phyloP scores from a whole-genome alignment of 2,797 vertebrate species.

The Morelia viridis region DNA sequence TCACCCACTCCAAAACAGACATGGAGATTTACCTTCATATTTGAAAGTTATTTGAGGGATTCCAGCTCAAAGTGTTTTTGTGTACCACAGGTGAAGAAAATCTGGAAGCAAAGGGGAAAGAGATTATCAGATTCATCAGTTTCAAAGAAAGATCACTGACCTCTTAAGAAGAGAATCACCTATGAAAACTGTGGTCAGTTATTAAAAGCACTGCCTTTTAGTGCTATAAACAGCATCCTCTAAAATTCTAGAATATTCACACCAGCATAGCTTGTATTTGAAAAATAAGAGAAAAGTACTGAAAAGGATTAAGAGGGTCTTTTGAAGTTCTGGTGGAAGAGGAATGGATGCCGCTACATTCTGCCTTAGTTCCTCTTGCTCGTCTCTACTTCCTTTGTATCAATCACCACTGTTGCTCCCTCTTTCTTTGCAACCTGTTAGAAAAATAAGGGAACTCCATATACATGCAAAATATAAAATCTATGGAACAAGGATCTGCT shows the following conservation, averaged over 20 bases:
- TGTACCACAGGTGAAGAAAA: slow-evolving; percentile 47
- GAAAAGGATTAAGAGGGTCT: not conserved
- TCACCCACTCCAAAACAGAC: not conserved
- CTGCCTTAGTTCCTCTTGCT: slow-evolving; percentile 55
- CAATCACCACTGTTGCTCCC: slow-evolving; percentile 87
- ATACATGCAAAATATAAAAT: not conserved
- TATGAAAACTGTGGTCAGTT: not conserved
- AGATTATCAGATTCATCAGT: not conserved
- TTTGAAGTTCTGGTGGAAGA: not conserved
- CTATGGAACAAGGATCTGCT: slow-evolving; percentile 18
- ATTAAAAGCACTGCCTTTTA: not conserved
- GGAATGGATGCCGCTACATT: not conserved
- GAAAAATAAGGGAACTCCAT: slow-evolving; percentile 39
- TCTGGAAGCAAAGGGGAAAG: slow-evolving; percentile 45
- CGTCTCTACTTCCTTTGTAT: slow-evolving; percentile 79
- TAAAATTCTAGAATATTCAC: not conserved
- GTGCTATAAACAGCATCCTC: not conserved
- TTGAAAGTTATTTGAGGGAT: slow-evolving; percentile 85
- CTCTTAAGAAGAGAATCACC: not conserved
- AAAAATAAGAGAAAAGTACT: not conserved
- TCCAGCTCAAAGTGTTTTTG: slow-evolving; percentile 86
- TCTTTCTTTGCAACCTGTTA: slow-evolving; percentile 75
- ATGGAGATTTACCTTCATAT: slow-evolving; percentile 88
- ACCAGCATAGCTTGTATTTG: not conserved
- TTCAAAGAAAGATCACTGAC: not conserved